A percentile compares a stretch with the other conserved stretches of the same genome.
phyloP scores from a whole-genome alignment of 35 echinoderm and acorn worm genomes.

The Heliocidaris erythrogramma region DNA sequence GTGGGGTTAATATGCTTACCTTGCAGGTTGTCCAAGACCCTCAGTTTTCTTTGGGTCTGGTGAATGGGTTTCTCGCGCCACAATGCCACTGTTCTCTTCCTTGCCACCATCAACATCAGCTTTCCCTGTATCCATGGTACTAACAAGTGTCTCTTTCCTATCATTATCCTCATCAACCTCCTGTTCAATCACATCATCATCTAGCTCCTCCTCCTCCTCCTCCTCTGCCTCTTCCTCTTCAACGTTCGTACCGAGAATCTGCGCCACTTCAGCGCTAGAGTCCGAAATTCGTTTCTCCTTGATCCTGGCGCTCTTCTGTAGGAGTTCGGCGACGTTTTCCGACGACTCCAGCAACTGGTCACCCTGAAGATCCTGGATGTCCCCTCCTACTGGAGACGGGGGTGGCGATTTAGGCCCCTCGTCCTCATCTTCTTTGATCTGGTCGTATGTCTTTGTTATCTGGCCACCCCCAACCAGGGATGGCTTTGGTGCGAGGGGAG shows the following conservation, averaged over 20 bases:
- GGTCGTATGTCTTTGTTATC: neutral
- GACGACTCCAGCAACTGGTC: conserved; percentile 36
- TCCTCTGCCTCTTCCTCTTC: conserved; percentile 15
- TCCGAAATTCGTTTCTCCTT: conserved; percentile 88
- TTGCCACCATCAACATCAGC: neutral
- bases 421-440: conserved; percentile 52
- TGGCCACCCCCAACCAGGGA: conserved; percentile 7
- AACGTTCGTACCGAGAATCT: conserved; percentile 68
- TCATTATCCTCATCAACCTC: neutral
- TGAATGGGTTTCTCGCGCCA: neutral
- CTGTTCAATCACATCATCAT: conserved; percentile 37
- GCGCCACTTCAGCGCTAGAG: conserved; percentile 89
- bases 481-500: neutral
- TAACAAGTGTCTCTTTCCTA: neutral
- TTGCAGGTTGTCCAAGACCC: neutral
- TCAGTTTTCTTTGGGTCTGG: neutral
- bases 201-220: conserved; percentile 21
- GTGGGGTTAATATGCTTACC: neutral
- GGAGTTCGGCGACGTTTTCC: conserved; percentile 69
- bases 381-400: conserved; percentile 60
- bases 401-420: conserved; percentile 69
- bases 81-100: neutral
- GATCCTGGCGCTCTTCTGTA: conserved; percentile 72
- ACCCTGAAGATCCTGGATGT: conserved; percentile 39
- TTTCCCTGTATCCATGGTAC: neutral